Evolutionary conservation across 2,113 vertebrate species (phyloP).

Genomic region (Stercorarius parasiticus): DNA sequence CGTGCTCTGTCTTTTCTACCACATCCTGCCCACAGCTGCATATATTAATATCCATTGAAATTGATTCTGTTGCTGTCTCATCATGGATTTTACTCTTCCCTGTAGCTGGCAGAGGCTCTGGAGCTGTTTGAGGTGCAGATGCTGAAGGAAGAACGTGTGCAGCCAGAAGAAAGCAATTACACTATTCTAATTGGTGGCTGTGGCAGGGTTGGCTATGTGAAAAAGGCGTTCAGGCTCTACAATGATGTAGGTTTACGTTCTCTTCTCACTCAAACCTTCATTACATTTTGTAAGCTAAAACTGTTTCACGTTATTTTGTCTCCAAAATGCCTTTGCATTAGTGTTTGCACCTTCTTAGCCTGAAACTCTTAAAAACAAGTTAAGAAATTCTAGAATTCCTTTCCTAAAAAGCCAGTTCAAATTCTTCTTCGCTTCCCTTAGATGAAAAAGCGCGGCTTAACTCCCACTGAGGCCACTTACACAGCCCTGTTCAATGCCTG

Average conservation of each 20-base stretch:
- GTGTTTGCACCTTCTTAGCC: not conserved
- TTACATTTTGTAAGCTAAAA: not conserved
- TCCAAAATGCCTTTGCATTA: not conserved
- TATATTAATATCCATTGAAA: rapidly evolving
- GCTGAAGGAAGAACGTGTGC: conserved; percentile 84
- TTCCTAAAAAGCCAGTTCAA: not conserved
- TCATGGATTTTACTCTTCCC: not conserved
- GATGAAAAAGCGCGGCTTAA: conserved; percentile 93
- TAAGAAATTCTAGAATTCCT: not conserved
- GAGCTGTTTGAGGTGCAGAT: conserved; percentile 88
- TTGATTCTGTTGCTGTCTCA: not conserved
- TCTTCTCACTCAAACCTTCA: not conserved
- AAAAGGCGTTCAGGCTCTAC: conserved; percentile 90
- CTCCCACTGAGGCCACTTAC: conserved; percentile 84
- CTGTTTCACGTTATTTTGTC: rapidly evolving
- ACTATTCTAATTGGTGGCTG: conserved; percentile 91
- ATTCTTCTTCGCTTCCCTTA: conserved; percentile 24
- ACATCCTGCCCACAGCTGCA: not conserved
- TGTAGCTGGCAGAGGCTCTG: conserved; percentile 87
- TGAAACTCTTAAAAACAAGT: not conserved
- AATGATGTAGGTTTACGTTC: conserved; percentile 80
- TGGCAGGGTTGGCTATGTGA: conserved; percentile 86
- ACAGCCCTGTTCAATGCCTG: conserved; percentile 95
- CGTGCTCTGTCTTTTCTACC: not conserved
- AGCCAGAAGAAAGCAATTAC: conserved; percentile 89